phyloP scores from a whole-genome alignment of 2,113 vertebrate genomes.

The Oenanthe oenanthe region DNA sequence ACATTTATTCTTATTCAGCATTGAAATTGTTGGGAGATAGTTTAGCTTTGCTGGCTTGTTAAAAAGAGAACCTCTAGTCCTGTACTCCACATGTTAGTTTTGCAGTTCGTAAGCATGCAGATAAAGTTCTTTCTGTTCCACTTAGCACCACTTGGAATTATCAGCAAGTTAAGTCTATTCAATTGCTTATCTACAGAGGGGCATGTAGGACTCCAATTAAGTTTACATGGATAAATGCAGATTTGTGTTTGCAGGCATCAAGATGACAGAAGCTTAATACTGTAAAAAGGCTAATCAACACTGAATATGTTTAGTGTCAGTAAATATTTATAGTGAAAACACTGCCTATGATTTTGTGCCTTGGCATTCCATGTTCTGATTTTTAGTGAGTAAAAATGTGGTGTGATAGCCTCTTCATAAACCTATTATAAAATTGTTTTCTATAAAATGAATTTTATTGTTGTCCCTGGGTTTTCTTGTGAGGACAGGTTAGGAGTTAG shows the following conservation, averaged over 20 bases:
- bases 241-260: conserved; percentile 68
- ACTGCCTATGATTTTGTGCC: conserved; percentile 15
- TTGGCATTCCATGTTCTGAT: conserved; percentile 32
- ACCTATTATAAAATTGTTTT: neutral
- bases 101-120: conserved; percentile 5
- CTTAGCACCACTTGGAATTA: conserved; percentile 66
- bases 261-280: conserved; percentile 73
- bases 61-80: neutral
- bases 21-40: neutral
- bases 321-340: conserved; percentile 72
- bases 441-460: neutral
- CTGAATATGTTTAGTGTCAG: conserved; percentile 75
- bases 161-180: conserved; percentile 67
- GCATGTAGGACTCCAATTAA: conserved; percentile 72
- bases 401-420: neutral
- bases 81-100: neutral
- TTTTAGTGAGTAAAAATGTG: conserved; percentile 40
- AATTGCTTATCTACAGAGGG: conserved; percentile 69
- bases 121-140: conserved; percentile 64
- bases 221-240: conserved; percentile 71
- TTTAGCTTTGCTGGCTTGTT: neutral
- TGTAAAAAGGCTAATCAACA: conserved; percentile 77
- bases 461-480: neutral
- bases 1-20: neutral
- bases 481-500: neutral